Conservation (phyloP, 2,888 invertebrate species). For the Periphyllus acericola region DNA sequence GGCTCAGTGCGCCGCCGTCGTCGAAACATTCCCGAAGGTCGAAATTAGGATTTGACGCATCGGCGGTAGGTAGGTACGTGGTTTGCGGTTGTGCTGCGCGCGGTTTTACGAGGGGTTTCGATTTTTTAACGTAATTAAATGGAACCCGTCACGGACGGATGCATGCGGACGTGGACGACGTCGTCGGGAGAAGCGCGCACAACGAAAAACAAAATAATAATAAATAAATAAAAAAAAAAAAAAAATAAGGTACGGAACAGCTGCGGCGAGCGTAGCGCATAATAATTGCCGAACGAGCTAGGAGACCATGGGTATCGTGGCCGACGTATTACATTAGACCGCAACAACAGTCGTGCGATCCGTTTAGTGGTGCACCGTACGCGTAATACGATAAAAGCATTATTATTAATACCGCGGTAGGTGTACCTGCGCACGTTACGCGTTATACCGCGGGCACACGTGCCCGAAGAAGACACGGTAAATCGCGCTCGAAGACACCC, state of each 20-base stretch:
- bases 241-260: not conserved
- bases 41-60: not conserved
- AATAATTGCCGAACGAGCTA: not conserved
- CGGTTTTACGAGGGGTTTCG: slow-evolving; percentile 21
- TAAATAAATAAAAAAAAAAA: not conserved
- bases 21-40: not conserved
- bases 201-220: not conserved
- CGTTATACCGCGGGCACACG: too few species aligned
- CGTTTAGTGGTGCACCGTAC: too few species aligned
- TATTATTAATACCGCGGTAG: not conserved
- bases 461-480: too few species aligned
- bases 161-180: not conserved
- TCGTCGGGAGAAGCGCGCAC: not conserved
- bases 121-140: slow-evolving; percentile 43
- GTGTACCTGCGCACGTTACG: too few species aligned
- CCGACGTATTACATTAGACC: too few species aligned
- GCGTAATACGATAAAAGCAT: too few species aligned
- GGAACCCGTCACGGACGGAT: slow-evolving; percentile 27
- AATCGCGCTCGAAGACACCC: too few species aligned
- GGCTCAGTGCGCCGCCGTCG: not conserved
- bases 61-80: not conserved
- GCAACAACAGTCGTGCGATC: not conserved
- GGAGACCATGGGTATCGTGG: too few species aligned
- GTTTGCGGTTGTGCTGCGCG: not conserved
- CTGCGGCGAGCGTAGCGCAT: not conserved